Evolutionary conservation across 1,140 invertebrate genomes (phyloP), one percentile per base, ranked within the genome.

Genomic region (Zaprionus camerounensis): DNA sequence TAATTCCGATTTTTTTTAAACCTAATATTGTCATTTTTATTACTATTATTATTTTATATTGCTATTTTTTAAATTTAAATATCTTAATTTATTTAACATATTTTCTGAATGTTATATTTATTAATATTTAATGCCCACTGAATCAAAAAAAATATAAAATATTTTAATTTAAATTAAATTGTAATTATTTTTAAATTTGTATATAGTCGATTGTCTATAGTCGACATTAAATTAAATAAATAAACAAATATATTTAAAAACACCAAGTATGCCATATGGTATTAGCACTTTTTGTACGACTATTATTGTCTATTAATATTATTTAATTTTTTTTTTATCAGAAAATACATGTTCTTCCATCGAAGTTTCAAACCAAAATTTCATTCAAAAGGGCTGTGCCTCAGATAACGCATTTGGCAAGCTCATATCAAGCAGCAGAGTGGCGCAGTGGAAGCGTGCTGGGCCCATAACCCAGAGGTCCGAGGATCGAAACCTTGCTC

Each of bases 381-480:
- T 5, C 22, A 20, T 3, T 22, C 15, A 12, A 44, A 26, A n/a
- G 2, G 6, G 12, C 12, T 9, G 36, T 44, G 36, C 11, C 58
- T 61, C 1, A 61, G 15, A 44, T 61, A 44, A 44, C 15, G 20
- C 15, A 59, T 65, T 65, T 38, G 46, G 4, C 49, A 36, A n/a
- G 4, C 5, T 6, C 0, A 2, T 0, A 1, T 1, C 53, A 57
- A 56, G 20, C 26, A 96, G 95, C 97, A 98, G 97, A 97, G 97
- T 98, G 97, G 97, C 97, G 97, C 97, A 97, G 97, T 96, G 97
- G 97, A 97, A 98, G 96, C 97, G 97, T 97, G 97, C 96, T 98
- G 97, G 97, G 97, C 97, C 96, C 97, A 97, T 97, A 98, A 98
- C 97, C 97, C 97, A 98, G 97, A 98, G 97, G 97, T 98, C 96